Evolutionary conservation across 2,888 invertebrate species (phyloP), one percentile per base, ranked within the genome.

Genomic region (Hyposoter dolosus): DNA sequence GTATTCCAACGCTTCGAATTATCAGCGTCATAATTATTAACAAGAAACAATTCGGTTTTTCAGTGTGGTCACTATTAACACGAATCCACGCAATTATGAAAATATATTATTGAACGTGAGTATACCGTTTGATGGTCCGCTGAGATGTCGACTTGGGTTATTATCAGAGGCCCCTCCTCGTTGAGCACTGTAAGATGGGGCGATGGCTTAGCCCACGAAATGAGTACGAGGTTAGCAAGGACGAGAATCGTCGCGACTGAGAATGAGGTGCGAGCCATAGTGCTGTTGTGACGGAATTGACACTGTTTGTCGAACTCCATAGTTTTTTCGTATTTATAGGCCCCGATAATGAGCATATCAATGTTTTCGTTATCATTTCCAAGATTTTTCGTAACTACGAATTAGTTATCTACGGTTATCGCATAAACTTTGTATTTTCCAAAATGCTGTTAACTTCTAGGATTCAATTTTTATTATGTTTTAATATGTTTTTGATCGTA

Each of bases 61-160:
- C 28, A 28, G 28, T 28, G 28, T 28, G 28, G 28, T 28, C 28
- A 28, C 28, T 28, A 3, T 28, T 28, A 3, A 28, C 3, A 28
- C 28, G 28, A 28, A 28, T 28, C 3, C 28, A 40, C 40, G 40
- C 40, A 40, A 40, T 40, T 40, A 40, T 10, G 40, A 10, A 40
- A 40, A 40, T 40, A 40, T 40, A 40, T 9, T 40, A 40, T 40
- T 7, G 7, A 53, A 19, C 19, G 19, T 53, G 4, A 3, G 19
- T 45, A 43, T 88, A 90, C 89, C 89, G 81, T 72, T 75, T 89
- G 71, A 17, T 86, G 82, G 19, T 85, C 78, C 1, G 89, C 71
- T 1, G 92, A 86, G 7, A 88, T 66, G 43, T 92, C 92, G 65
- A 86, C 83, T 0, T 89, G 89, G 66, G 84, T 85, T 32, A 92